These are phyloP conservation scores for Hyalella azteca DNA, from an alignment of 2,888 invertebrate genomes.

Conservation along the genomic window DNA sequence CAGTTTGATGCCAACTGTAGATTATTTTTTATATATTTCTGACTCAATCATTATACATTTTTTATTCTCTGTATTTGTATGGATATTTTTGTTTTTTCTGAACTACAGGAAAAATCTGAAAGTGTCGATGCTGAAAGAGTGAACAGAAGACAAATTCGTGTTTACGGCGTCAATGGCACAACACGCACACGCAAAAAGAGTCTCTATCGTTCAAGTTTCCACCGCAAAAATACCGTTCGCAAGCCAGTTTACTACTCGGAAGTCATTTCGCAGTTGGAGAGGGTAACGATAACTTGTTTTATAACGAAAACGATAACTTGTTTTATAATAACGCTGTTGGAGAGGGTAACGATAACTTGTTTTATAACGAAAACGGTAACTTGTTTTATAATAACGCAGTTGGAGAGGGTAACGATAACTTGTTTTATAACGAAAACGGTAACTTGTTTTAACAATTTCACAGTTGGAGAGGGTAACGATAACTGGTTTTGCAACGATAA, in stretches of 20 bases:
- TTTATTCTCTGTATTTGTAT: not conserved
- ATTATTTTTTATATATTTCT: no score
- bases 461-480: no score
- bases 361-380: no score
- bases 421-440: no score
- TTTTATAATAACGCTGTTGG: no score
- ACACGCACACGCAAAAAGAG: not conserved
- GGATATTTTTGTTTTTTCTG: not conserved
- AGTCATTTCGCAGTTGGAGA: conserved; percentile 58
- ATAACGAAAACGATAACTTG: no score
- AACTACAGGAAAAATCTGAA: conserved; percentile 17
- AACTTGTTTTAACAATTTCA: no score
- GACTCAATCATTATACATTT: not conserved
- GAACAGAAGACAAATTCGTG: conserved; percentile 15
- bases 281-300: conserved; percentile 58
- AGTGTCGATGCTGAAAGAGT: no score
- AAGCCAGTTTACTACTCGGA: conserved; percentile 56
- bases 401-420: conserved; percentile 58
- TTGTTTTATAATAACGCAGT: no score
- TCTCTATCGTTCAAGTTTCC: conserved; percentile 25
- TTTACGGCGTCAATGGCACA: no score
- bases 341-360: no score
- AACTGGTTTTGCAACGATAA: not conserved
- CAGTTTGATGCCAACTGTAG: no score
- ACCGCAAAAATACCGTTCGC: conserved; percentile 1